Evolutionary conservation across 1,140 invertebrate species (phyloP).

Genomic region (Scylla paramamosain): DNA sequence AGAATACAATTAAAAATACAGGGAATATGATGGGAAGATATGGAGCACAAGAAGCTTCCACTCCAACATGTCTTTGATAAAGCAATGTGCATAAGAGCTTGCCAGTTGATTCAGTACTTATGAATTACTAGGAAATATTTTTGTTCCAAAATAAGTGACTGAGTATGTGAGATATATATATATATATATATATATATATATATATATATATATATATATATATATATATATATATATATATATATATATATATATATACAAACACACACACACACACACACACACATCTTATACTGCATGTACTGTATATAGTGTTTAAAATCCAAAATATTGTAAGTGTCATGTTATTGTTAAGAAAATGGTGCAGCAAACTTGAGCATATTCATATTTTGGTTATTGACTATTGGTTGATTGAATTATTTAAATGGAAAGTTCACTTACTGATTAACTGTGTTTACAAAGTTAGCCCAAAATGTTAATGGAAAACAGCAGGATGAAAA

Average conservation of each 20-base stretch:
- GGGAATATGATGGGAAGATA: neutral
- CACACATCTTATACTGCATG: neutral
- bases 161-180: no score
- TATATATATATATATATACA: no score
- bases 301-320: neutral
- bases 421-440: no score
- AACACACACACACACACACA: no score
- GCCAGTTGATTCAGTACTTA: neutral
- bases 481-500: no score
- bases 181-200: no score
- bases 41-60: no score
- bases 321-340: neutral
- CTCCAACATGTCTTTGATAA: neutral
- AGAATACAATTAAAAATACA: neutral
- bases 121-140: no score
- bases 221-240: no score
- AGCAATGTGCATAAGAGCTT: neutral
- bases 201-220: no score
- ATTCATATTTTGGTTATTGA: neutral
- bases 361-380: neutral
- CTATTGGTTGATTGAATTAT: neutral
- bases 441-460: neutral
- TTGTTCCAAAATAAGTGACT: no score
- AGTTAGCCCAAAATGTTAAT: neutral
- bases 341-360: neutral